Evolutionary conservation across 2,888 invertebrate genomes (phyloP), one percentile per base, ranked within the genome.

Genomic region (Marasmarcha lunaedactyla): DNA sequence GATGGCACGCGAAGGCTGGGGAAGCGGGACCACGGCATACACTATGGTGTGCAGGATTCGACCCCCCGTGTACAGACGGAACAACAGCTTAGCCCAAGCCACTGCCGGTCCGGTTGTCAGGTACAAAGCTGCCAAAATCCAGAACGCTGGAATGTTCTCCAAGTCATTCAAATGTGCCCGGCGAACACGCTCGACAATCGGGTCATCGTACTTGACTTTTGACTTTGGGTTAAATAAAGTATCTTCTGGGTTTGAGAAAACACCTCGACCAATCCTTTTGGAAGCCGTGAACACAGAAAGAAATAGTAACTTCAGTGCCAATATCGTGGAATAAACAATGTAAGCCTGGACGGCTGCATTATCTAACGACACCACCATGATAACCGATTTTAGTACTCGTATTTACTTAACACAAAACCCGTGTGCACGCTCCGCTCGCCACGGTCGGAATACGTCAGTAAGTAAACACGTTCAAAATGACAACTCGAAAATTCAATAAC

Each of bases 81-180:
- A 79, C 33, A 83, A 57, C 6, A 71, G 46, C 13, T 57, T 61
- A 2, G 79, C 76, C 65, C 63, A 70, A 12, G 60, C 59, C 0
- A 49, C 56, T 1, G 48, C 63, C 0, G 91, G 90, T 1, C 74
- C 73, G 0, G 88, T 89, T 15, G 86, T 71, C 41, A 88, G 56
- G 68, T 89, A 91, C 41, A 88, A 59, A 3, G 86, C 78, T 3
- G 85, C 87, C 20, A 88, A 63, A 10, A 88, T 52, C 60, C 89
- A 81, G 59, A 90, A 91, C 1, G 86, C 78, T 0, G 88, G 83
- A 40, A 91, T 90, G 61, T 90, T 91, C 67, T 91, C 91, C 63
- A 91, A 58, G 59, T 91, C 91, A 55, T 91, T 91, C 50, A 86
- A 73, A 58, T 91, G 90, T 9, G 89, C 90, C 56, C 88, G 68